Evolutionary conservation across 2,797 vertebrate species (phyloP), one percentile per base, ranked within the genome.

Genomic region (Lateolabrax maculatus): DNA sequence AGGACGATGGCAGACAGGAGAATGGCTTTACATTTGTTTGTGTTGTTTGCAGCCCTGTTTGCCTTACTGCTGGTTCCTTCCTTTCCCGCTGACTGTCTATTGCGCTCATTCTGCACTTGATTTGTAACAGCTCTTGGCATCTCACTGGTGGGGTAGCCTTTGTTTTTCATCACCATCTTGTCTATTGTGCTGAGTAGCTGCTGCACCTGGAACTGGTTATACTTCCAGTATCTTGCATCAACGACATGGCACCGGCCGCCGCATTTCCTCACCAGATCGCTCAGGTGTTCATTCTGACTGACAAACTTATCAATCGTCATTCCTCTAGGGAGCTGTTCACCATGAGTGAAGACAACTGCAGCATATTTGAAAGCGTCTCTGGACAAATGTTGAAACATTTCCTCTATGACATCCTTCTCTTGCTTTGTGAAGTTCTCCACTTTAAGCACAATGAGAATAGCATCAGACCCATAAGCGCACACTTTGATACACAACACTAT

Each of bases 201-300:
- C 6, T 12, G 4, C 31, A 87, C 78, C 16, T 89, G 88, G 34
- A 78, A 31, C 57, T 64, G 10, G 57, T 89, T 25, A n/a, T 75
- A 13, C 1, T 55, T 83, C 80, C 84, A 86, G 53, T 68, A 39
- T 80, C 34, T 70, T 82, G n/a, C n/a, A n/a, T 82, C 84, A 23
- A 77, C 0, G 12, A 89, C 77, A 0, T 89, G 83, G 15, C 61
- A 86, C 6, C 85, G 77, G 11, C 64, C 65, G 5, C 79, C 72
- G 5, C 86, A 90, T 34, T 79, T 88, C n/a, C 36, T 0, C 10
- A 86, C 67, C 3, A 90, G 70, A 16, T 81, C 29, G 2, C 18
- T 44, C 21, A 88, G 63, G 2, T 9, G 0, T 6, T 75, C 2
- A 13, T 27, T 88, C 4, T 43, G 5, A 1, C 8, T 8, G 11